Conservation (phyloP, 2,888 invertebrate species). For the Callyntrura sp. region DNA sequence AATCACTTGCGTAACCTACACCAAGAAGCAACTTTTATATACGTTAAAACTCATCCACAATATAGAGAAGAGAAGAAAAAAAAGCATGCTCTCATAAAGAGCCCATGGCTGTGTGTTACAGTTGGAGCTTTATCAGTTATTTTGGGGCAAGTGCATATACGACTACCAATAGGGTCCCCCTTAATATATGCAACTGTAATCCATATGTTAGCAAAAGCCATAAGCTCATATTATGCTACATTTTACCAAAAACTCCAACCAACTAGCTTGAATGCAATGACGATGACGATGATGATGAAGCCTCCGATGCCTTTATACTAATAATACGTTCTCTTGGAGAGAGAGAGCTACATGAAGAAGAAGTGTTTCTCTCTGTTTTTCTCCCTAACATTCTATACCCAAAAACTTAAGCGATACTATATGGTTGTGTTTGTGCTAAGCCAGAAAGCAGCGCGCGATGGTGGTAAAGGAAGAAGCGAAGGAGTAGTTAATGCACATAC, state of each 20-base stretch:
- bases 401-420: neutral
- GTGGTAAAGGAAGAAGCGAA: neutral
- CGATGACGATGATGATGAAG: slow-evolving; percentile 12
- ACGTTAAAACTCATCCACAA: slow-evolving; percentile 43
- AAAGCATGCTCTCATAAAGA: too few species aligned
- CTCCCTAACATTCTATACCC: slow-evolving; percentile 23
- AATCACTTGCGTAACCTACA: slow-evolving; percentile 37
- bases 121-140: slow-evolving; percentile 48
- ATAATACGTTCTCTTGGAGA: neutral
- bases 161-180: slow-evolving; percentile 16
- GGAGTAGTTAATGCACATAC: slow-evolving; percentile 23
- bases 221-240: slow-evolving; percentile 26
- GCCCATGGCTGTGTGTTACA: neutral
- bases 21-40: slow-evolving; percentile 34
- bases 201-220: slow-evolving; percentile 57
- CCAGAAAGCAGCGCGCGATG: neutral
- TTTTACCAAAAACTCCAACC: slow-evolving; percentile 41
- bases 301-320: neutral
- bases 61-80: neutral
- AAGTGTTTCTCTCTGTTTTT: neutral
- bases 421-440: neutral
- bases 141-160: neutral
- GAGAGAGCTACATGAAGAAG: neutral
- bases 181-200: slow-evolving; percentile 56
- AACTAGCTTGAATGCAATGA: slow-evolving; percentile 29